Conservation (phyloP, 1,140 invertebrate genomes). For the Heterodera carotae region DNA sequence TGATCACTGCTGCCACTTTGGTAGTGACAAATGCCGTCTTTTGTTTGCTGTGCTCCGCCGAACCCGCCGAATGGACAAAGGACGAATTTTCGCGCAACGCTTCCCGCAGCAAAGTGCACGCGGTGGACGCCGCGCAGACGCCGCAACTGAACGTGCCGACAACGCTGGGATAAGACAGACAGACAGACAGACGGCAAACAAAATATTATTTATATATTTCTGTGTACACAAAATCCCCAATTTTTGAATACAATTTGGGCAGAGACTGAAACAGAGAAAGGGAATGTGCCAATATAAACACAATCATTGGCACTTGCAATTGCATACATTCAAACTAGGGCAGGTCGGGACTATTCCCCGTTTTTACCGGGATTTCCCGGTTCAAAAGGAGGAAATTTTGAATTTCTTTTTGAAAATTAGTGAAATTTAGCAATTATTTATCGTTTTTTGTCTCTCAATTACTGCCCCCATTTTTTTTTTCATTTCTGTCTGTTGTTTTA, state of each 20-base stretch:
- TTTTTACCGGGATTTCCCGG: too few species aligned
- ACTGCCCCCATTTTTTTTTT: too few species aligned
- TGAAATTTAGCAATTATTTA: too few species aligned
- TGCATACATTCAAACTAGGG: too few species aligned
- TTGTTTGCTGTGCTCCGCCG: slow-evolving; percentile 46
- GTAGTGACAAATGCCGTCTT: slow-evolving; percentile 48
- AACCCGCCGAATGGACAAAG: slow-evolving; percentile 52
- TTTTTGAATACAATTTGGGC: background rate
- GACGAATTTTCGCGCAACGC: slow-evolving; percentile 53
- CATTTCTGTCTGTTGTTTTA: too few species aligned
- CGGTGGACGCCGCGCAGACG: slow-evolving; percentile 5
- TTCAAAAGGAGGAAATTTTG: too few species aligned
- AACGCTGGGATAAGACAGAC: background rate
- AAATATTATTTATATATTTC: background rate
- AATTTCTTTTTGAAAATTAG: too few species aligned
- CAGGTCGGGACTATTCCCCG: too few species aligned
- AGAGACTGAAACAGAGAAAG: background rate
- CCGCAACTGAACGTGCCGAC: slow-evolving; percentile 4
- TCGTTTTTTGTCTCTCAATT: too few species aligned
- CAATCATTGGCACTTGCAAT: too few species aligned
- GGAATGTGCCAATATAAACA: background rate
- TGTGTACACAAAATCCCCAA: background rate
- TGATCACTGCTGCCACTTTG: slow-evolving; percentile 50
- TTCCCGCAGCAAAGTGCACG: slow-evolving; percentile 46
- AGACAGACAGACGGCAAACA: too few species aligned